Percentiles rank a stretch among this genome's conserved stretches.
These are phyloP conservation scores for Psettodes erumei DNA, from an alignment of 2,113 vertebrate genomes.

Conservation along the genomic window DNA sequence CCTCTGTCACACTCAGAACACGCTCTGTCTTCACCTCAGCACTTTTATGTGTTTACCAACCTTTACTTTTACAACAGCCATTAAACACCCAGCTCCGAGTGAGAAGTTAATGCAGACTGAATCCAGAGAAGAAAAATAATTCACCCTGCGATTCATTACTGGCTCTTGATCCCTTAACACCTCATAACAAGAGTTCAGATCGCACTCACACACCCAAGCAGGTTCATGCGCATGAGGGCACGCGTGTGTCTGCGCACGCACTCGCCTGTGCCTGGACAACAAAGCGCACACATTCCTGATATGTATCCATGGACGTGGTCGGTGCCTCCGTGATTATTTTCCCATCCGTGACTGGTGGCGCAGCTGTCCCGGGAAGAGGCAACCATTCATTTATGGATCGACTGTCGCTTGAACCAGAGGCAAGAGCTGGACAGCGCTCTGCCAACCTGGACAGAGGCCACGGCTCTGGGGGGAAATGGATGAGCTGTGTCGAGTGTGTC, in stretches of 20 bases:
- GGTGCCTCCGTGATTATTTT: constrained; percentile 53
- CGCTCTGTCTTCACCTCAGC: constrained; percentile 34
- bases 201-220: constrained; percentile 14
- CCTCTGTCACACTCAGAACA: constrained; percentile 12
- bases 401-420: constrained; percentile 54
- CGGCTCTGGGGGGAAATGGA: not conserved
- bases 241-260: not conserved
- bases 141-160: constrained; percentile 42
- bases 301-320: constrained; percentile 48
- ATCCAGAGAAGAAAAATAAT: constrained; percentile 25
- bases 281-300: constrained; percentile 31
- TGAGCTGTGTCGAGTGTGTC: constrained; percentile 22
- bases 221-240: not conserved
- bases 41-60: constrained; percentile 53
- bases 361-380: constrained; percentile 63
- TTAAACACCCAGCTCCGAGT: constrained; percentile 49
- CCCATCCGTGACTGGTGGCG: constrained; percentile 49
- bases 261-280: not conserved
- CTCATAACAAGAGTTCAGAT: constrained; percentile 28
- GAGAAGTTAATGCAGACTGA: constrained; percentile 22
- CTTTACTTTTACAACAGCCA: constrained; percentile 51
- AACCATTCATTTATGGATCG: constrained; percentile 65
- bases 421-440: constrained; percentile 9
- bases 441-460: constrained; percentile 45
- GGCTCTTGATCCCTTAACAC: constrained; percentile 40